phyloP scores from a whole-genome alignment of 2,888 invertebrate genomes.

The Epinotia nisella region DNA sequence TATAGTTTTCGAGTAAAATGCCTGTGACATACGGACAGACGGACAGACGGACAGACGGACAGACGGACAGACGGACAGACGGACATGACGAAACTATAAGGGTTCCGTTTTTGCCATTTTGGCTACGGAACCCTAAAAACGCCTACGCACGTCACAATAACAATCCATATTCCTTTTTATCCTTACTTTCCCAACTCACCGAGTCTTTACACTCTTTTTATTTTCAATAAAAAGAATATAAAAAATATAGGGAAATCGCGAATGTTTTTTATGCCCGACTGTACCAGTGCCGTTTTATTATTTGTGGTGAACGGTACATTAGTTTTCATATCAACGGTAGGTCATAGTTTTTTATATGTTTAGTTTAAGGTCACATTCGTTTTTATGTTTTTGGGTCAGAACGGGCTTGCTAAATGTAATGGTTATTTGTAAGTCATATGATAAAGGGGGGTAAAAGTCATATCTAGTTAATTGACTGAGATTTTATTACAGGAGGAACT shows the following conservation, averaged over 20 bases:
- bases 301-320: constrained; percentile 58
- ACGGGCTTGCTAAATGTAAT: constrained; percentile 32
- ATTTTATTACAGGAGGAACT: no score
- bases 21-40: no score
- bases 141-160: constrained; percentile 14
- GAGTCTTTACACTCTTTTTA: constrained; percentile 36
- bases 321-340: constrained; percentile 52
- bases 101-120: no score
- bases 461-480: constrained; percentile 7
- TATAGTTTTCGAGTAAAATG: no score
- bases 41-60: no score
- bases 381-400: constrained; percentile 40
- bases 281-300: constrained; percentile 51
- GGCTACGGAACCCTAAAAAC: no score
- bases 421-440: constrained; percentile 21
- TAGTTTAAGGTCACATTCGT: constrained; percentile 39
- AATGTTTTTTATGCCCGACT: constrained; percentile 47
- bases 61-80: no score
- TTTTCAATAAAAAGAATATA: constrained; percentile 39
- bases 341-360: constrained; percentile 54
- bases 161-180: constrained; percentile 25
- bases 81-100: no score
- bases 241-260: constrained; percentile 41
- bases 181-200: constrained; percentile 16
- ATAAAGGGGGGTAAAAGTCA: neutral